phyloP scores from a whole-genome alignment of 2,888 invertebrate species.

The Eilema caniola region DNA sequence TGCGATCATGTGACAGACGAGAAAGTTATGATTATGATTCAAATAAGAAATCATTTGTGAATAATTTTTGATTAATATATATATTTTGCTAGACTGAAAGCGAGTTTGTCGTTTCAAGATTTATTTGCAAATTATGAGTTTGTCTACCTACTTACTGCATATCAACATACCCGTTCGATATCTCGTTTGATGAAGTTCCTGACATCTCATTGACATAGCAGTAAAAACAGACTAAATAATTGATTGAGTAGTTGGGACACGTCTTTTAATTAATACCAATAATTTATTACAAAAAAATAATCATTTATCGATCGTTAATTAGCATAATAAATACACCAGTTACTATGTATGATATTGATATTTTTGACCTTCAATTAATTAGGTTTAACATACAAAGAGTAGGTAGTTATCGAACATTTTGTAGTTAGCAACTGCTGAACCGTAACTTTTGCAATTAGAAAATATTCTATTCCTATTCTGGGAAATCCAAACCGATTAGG shows the following conservation, averaged over 20 bases:
- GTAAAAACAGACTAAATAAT: conserved; percentile 26
- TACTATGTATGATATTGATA: conserved; percentile 13
- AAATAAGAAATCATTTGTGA: not conserved
- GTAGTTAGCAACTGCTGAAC: not conserved
- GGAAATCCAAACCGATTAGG: too few relatives aligned
- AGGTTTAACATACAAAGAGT: conserved; percentile 1
- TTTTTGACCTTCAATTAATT: conserved; percentile 33
- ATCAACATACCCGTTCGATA: conserved; percentile 3
- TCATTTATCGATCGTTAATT: conserved; percentile 41
- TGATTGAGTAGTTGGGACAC: conserved; percentile 34
- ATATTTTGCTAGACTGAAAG: conserved; percentile 8
- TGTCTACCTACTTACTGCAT: not conserved
- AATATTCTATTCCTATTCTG: too few relatives aligned
- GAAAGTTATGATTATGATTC: not conserved
- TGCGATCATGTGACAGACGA: not conserved
- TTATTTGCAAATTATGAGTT: not conserved
- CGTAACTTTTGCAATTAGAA: not conserved
- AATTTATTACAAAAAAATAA: conserved; percentile 31
- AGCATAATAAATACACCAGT: conserved; percentile 35
- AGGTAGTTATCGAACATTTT: not conserved
- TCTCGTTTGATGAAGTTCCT: conserved; percentile 14
- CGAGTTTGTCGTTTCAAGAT: conserved; percentile 1
- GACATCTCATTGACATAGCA: conserved; percentile 15
- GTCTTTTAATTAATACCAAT: conserved; percentile 39
- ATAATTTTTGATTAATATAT: not conserved